phyloP scores from a whole-genome alignment of 2,888 invertebrate genomes.

The Euproctis similis region DNA sequence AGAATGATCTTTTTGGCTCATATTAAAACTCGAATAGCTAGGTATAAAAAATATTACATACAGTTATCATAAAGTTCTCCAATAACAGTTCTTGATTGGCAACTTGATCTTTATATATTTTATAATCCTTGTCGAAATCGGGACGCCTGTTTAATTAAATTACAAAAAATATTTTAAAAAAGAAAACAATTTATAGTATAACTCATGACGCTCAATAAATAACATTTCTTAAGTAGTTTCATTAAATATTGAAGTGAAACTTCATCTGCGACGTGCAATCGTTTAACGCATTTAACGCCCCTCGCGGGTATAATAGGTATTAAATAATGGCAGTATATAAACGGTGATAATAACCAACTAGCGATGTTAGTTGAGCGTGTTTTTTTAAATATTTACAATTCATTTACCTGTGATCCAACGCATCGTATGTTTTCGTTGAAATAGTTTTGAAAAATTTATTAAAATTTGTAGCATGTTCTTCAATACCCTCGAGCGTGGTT shows the following conservation, averaged over 20 bases:
- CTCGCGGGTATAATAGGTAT: too few species aligned
- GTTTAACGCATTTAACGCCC: too few species aligned
- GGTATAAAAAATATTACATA: conserved; percentile 31
- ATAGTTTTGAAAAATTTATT: conserved; percentile 80
- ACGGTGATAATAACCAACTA: too few species aligned
- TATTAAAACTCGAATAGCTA: too few species aligned
- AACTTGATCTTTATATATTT: conserved; percentile 80
- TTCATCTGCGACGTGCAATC: too few species aligned
- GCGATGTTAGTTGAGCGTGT: not conserved
- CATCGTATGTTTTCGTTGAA: conserved; percentile 84
- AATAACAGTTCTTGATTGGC: conserved; percentile 82
- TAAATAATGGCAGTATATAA: too few species aligned
- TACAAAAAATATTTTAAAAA: too few species aligned
- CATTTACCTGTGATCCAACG: conserved; percentile 83
- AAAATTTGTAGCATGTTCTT: conserved; percentile 81
- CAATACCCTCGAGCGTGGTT: conserved; percentile 88
- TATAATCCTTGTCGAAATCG: conserved; percentile 86
- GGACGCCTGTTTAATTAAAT: conserved; percentile 61
- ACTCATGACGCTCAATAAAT: too few species aligned
- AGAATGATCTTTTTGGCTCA: too few species aligned
- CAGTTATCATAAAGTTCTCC: conserved; percentile 81
- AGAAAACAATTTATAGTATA: too few species aligned
- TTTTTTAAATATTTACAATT: not conserved
- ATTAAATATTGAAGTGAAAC: too few species aligned
- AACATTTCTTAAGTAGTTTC: too few species aligned